Conservation (phyloP, 2,113 vertebrate genomes). For the Tonatia bakeri region DNA sequence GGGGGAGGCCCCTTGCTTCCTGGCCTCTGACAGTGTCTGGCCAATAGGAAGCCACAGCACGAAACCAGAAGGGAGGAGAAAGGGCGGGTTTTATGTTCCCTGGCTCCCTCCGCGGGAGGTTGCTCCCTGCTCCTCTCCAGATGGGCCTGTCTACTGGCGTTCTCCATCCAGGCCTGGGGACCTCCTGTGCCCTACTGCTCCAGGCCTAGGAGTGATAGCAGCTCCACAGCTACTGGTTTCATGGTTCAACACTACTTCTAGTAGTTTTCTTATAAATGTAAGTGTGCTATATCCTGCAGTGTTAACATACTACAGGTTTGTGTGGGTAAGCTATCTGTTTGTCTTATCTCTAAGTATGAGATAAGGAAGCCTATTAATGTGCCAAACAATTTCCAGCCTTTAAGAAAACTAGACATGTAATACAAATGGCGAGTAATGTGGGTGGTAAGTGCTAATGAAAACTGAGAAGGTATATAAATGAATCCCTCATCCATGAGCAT, state of each 20-base stretch:
- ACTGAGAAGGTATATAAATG: neutral
- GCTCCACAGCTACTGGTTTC: neutral
- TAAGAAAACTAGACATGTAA: neutral
- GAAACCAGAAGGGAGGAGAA: neutral
- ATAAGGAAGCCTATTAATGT: neutral
- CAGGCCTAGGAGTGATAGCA: neutral
- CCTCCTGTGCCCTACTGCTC: neutral
- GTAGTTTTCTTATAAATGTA: neutral
- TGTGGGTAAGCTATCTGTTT: neutral
- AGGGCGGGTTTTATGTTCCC: neutral
- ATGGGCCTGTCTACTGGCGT: neutral
- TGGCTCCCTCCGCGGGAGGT: neutral
- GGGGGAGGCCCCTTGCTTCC: neutral
- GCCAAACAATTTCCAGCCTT: neutral
- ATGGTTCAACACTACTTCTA: neutral
- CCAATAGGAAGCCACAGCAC: neutral
- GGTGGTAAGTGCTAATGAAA: neutral
- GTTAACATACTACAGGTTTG: neutral
- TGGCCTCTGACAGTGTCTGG: neutral
- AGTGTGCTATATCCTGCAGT: neutral
- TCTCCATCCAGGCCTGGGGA: neutral
- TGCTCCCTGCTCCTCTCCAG: neutral
- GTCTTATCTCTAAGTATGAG: neutral
- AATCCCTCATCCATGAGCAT: neutral
- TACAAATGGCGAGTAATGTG: neutral